A percentile compares a stretch with the other conserved stretches of the same genome.
Conservation (phyloP, 2,888 invertebrate genomes). For the Ornithoptera alexandrae region DNA sequence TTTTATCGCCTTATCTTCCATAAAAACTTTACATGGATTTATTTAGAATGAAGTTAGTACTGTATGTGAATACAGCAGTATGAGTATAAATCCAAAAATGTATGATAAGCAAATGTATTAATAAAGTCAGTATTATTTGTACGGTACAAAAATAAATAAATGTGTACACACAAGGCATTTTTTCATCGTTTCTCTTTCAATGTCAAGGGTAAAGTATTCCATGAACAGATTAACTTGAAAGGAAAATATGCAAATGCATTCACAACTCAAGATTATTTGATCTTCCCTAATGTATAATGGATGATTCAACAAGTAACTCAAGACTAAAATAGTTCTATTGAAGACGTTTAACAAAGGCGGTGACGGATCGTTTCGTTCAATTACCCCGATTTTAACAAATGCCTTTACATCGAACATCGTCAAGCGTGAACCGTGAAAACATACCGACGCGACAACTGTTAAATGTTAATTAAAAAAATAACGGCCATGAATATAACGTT, state of each 20-base stretch:
- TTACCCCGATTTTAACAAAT: conserved; percentile 36
- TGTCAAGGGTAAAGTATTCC: no score
- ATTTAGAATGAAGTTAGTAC: no score
- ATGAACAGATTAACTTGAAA: no score
- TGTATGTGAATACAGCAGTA: no score
- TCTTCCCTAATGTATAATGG: neutral
- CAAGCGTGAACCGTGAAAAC: conserved; percentile 39
- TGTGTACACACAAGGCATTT: no score
- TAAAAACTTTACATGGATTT: no score
- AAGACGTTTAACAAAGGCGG: conserved; percentile 31
- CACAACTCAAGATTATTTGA: neutral
- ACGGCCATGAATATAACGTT: conserved; percentile 26
- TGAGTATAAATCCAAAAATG: no score
- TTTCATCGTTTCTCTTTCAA: no score
- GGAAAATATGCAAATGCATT: neutral
- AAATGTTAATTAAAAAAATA: conserved; percentile 29
- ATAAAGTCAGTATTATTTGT: no score
- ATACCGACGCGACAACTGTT: conserved; percentile 34
- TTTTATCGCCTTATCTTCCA: no score
- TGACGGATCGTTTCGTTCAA: conserved; percentile 37
- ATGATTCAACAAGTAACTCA: conserved; percentile 3
- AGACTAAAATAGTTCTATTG: conserved; percentile 26
- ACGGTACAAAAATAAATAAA: no score
- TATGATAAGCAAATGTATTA: no score
- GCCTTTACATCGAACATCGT: conserved; percentile 34